phyloP scores from a whole-genome alignment of 2,888 invertebrate genomes.

The Agriopis leucophaearia region DNA sequence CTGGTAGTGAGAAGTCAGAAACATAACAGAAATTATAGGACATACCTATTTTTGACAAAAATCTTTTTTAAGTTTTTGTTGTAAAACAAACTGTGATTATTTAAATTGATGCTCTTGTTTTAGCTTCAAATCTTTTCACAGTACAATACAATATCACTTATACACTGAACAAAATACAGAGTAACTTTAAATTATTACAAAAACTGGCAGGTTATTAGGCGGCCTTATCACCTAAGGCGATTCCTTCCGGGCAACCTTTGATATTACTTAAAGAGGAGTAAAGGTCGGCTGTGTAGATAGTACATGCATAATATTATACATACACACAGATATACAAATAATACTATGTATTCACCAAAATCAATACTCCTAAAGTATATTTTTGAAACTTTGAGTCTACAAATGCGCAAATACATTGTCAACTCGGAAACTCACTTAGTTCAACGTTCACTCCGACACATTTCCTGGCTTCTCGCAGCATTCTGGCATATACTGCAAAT shows the following conservation, averaged over 20 bases:
- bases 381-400: constrained; percentile 5
- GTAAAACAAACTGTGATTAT: neutral
- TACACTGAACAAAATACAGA: no score
- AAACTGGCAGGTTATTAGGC: no score
- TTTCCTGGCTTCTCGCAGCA: constrained; percentile 8
- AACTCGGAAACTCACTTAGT: constrained; percentile 28
- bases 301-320: no score
- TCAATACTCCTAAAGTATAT: constrained; percentile 12
- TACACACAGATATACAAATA: no score
- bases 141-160: no score
- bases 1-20: neutral
- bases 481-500: constrained; percentile 19
- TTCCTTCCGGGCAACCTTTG: no score
- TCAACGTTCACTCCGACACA: constrained; percentile 22
- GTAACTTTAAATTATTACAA: no score
- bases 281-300: no score
- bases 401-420: constrained; percentile 25
- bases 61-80: neutral
- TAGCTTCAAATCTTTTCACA: neutral
- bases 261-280: no score
- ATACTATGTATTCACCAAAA: no score
- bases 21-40: neutral
- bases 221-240: no score
- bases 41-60: neutral
- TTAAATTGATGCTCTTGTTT: neutral